These are phyloP conservation scores for Calosoma granatense DNA, from an alignment of 1,140 invertebrate species.

Conservation along the genomic window DNA sequence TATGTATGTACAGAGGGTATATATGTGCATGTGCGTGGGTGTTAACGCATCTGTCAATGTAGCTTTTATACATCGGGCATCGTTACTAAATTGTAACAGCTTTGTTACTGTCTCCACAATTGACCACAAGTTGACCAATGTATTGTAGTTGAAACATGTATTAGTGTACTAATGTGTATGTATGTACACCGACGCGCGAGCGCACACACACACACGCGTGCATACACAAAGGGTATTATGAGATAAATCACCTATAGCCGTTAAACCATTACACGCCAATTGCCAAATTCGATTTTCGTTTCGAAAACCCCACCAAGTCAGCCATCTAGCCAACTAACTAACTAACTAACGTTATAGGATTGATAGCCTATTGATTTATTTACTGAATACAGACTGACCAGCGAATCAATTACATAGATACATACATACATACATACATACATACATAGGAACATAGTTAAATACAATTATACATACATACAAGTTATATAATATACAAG, in stretches of 20 bases:
- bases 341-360: no score
- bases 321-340: no score
- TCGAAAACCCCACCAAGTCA: no score
- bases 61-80: neutral
- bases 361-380: neutral
- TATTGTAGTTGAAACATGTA: neutral
- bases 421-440: no score
- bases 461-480: neutral
- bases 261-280: neutral
- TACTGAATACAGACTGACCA: no score
- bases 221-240: neutral
- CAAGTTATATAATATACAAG: neutral
- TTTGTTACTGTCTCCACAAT: slow-evolving; percentile 2
- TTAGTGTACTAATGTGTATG: neutral
- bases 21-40: slow-evolving; percentile 11
- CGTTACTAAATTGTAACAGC: neutral
- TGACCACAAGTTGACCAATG: slow-evolving; percentile 1
- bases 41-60: neutral
- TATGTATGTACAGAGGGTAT: slow-evolving; percentile 10
- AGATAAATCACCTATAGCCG: neutral
- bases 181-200: no score
- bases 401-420: no score
- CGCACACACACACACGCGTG: neutral
- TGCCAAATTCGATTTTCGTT: neutral
- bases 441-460: no score